phyloP scores from a whole-genome alignment of 2,888 invertebrate genomes.

The Mesoligia furuncula region DNA sequence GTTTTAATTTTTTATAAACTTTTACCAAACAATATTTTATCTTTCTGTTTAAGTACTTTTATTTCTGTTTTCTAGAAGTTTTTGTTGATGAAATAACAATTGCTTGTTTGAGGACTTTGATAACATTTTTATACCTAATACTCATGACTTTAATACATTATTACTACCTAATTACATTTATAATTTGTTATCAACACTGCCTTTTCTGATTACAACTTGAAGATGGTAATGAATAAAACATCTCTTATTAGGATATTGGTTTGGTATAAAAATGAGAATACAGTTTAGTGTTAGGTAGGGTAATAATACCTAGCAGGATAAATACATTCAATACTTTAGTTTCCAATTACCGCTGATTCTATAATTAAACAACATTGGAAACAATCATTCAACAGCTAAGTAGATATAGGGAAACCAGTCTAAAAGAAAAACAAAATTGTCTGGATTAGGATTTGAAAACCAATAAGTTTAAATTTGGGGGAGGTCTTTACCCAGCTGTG shows the following conservation, averaged over 20 bases:
- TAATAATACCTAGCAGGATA: constrained; percentile 8
- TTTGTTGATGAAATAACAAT: constrained; percentile 19
- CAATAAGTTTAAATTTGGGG: neutral
- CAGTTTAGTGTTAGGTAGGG: neutral
- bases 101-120: constrained; percentile 28
- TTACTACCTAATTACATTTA: neutral
- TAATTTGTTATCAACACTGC: neutral
- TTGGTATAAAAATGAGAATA: neutral
- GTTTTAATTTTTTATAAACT: neutral
- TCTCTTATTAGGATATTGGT: neutral
- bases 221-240: neutral
- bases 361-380: neutral
- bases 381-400: neutral
- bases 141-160: constrained; percentile 14
- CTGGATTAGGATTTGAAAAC: neutral
- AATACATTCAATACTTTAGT: constrained; percentile 7
- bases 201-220: neutral
- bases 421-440: neutral
- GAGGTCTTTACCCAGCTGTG: neutral
- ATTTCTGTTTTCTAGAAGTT: constrained; percentile 25
- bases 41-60: constrained; percentile 1
- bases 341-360: neutral
- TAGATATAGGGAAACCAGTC: too few species aligned
- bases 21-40: constrained; percentile 23
- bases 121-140: constrained; percentile 14